Evolutionary conservation across 2,113 vertebrate genomes (phyloP).

Genomic region (Phrynocephalus versicolor): DNA sequence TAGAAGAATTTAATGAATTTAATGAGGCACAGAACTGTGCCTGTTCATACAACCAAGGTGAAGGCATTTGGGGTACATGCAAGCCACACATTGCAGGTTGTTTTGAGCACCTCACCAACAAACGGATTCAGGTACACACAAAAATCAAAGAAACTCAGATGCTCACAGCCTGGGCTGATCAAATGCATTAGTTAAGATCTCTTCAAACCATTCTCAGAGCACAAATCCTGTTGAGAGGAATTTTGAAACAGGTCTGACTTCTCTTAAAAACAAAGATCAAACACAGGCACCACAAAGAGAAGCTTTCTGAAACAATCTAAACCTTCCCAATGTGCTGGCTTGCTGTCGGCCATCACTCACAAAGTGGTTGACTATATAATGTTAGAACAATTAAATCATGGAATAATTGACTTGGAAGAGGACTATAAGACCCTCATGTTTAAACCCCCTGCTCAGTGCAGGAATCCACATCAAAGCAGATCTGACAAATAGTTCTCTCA

Average conservation of each 20-base stretch:
- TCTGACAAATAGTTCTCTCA: too few species aligned
- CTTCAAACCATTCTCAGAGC: background rate
- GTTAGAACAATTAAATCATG: background rate
- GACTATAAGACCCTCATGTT: too few species aligned
- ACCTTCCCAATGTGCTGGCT: background rate
- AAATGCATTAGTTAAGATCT: slow-evolving; percentile 28
- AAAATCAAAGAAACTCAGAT: background rate
- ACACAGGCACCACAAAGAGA: background rate
- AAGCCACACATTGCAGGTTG: slow-evolving; percentile 20
- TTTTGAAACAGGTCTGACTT: background rate
- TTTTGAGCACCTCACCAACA: slow-evolving; percentile 28
- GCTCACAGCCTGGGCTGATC: background rate
- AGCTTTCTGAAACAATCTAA: background rate
- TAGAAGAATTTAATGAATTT: slow-evolving; percentile 55
- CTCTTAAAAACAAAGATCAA: slow-evolving; percentile 27
- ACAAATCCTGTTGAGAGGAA: background rate
- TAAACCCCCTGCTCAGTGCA: too few species aligned
- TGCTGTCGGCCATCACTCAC: background rate
- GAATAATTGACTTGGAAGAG: too few species aligned
- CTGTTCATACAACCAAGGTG: slow-evolving; percentile 29
- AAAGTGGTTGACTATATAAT: background rate
- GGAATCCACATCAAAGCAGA: too few species aligned
- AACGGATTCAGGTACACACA: slow-evolving; percentile 31
- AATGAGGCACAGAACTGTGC: slow-evolving; percentile 52
- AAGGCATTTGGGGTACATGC: slow-evolving; percentile 7